Evolutionary conservation across 2,888 invertebrate genomes (phyloP), one percentile per base, ranked within the genome.

Genomic region (Drosophila koepferae): DNA sequence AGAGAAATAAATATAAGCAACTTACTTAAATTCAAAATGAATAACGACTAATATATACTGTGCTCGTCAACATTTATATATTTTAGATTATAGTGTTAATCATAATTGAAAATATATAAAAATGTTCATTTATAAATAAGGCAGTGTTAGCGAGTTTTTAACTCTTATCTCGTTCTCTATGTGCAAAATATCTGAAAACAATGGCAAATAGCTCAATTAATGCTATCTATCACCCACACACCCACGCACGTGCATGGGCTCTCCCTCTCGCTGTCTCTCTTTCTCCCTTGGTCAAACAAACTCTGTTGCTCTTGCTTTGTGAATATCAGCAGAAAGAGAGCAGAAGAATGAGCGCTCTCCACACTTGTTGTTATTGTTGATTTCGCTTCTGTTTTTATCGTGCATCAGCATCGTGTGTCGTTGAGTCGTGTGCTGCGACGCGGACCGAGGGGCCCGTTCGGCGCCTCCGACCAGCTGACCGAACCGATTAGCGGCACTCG

Each of bases 391-490:
- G 41, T 56, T 38, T 61, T 51, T 71, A 79, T 79, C 58, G 14
- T 58, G 31, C 18, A 70, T 61, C 65, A 54, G 46, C 71, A 53
- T 70, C 71, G 76, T 66, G 71, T 66, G 59, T 59, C 61, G 76
- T 0, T 12, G 77, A 49, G 60, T 56, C 46, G 64, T 43, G 38
- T 10, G 51, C 2, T 44, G 23, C 28, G 46, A 14, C 40, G 41
- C 41, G 41, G 36, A 16, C 43, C 55, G 61, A 53, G 58, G 46
- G 66, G 36, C 8, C 2, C 51, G 48, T 10, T 49, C 40, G 34
- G 41, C 49, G 20, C 7, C 48, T 41, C 43, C 75, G 58, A 62
- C 44, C 80, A 76, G 77, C 80, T 80, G 80, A 67, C 77, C 63
- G 59, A 66, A 28, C 28, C 60, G 66, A 66, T 63, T 49, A 56